Base-by-base conservation (phyloP, 2,888 invertebrate genomes). In the Hoplodrina ambigua region DNA sequence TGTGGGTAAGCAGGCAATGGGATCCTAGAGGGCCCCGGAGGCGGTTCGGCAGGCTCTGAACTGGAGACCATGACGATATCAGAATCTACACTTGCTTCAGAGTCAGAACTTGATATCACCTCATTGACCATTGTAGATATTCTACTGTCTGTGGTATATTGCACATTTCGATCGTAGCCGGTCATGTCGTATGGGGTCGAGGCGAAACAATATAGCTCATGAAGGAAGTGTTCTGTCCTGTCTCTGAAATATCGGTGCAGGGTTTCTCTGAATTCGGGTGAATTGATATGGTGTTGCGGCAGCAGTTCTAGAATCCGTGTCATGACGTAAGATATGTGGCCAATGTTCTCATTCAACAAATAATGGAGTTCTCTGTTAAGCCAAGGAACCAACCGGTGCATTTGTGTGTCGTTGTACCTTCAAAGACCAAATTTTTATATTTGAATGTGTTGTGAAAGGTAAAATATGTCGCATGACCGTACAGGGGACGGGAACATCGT, bases 151-250 rank as follows among this genome's bases (percentile, higher is more conserved):
- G 96, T 96, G 0, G 96, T 96, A 89, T 98, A 98, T 77, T 97
- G 96, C 30, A 97, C 97, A 82, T 97, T 96, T 30, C 97, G 96
- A 89, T 98, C 98, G 87, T 98, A 98, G 20, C 98, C 98, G 65
- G 97, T 96, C 97, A 99, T 97, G 88, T 98, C 98, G 90, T 97
- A 98, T 0, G 98, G 98, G 15, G 98, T 98, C 41, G 97, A 96
- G 46, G 99, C 98, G 93, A 98, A 99, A 90, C 97, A 97, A 85
- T 97, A 97, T 74, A 99, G 96, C 89, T 99, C 99, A 89, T 99
- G 99, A 46, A 98, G 96, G 90, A 99, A 99, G 91, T 99, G 99
- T 70, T 97, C 97, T 0, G 98, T 98, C 81, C 97, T 96, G 0
- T 96, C 94, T 25, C 97, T 97, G 75, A 99, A 96, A 89, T 97